Percentiles rank a stretch among this genome's conserved stretches.
phyloP scores from a whole-genome alignment of 1,140 invertebrate genomes.

The Probaryconus sp. region DNA sequence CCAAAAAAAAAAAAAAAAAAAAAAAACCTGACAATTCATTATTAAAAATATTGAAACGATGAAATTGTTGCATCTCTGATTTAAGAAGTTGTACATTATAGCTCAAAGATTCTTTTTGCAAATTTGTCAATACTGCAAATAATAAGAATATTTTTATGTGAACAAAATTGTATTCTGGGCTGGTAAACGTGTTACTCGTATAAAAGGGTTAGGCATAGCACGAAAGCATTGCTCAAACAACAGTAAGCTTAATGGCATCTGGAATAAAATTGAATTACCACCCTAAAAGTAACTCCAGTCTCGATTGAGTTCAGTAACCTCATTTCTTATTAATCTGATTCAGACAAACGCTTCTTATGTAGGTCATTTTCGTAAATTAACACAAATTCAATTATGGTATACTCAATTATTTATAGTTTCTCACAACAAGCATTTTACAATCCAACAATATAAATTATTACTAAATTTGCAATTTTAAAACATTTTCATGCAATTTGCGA shows the following conservation, averaged over 20 bases:
- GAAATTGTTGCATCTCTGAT: too few species aligned
- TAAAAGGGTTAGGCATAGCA: conserved; percentile 11
- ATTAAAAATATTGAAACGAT: too few species aligned
- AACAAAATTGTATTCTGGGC: not conserved
- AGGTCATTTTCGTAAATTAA: conserved; percentile 23
- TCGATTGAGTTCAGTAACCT: conserved; percentile 52
- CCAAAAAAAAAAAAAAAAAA: too few species aligned
- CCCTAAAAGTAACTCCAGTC: conserved; percentile 58
- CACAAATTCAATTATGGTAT: conserved; percentile 15
- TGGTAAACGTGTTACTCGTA: conserved; percentile 27
- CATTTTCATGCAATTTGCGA: too few species aligned
- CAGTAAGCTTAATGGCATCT: conserved; percentile 45
- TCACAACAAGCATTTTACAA: too few species aligned
- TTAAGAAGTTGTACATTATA: too few species aligned
- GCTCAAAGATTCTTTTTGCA: too few species aligned
- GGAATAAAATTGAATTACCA: conserved; percentile 59
- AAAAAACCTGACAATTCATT: too few species aligned
- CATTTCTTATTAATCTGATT: conserved; percentile 63
- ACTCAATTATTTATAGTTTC: too few species aligned
- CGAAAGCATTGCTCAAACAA: conserved; percentile 21
- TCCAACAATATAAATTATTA: conserved; percentile 1
- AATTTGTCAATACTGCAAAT: too few species aligned
- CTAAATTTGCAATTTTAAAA: too few species aligned
- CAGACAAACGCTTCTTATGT: conserved; percentile 38
- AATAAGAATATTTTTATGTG: too few species aligned